phyloP scores from a whole-genome alignment of 2,888 invertebrate species.

The Yponomeuta sedellus region DNA sequence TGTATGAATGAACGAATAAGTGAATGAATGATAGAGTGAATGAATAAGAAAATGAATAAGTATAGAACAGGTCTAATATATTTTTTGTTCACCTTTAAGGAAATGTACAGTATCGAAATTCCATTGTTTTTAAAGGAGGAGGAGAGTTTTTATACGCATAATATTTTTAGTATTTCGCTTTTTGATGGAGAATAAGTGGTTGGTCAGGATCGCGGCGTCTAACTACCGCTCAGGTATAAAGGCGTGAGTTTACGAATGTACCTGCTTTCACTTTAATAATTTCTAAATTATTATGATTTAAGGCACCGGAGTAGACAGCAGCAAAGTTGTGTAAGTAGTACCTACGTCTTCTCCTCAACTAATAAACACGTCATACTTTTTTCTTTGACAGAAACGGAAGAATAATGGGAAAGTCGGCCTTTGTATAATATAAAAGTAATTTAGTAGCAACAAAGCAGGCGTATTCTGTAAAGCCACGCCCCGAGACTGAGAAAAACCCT shows the following conservation, averaged over 20 bases:
- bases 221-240: not conserved
- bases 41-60: no score
- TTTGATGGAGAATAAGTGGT: no score
- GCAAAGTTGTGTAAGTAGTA: conserved; percentile 14
- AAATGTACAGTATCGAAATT: no score
- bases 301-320: not conserved
- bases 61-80: no score
- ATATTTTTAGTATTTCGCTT: no score
- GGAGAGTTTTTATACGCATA: no score
- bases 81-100: no score
- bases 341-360: conserved; percentile 19
- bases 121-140: no score
- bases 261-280: not conserved
- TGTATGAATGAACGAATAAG: no score
- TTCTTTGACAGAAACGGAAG: conserved; percentile 15
- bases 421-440: not conserved
- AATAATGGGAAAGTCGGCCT: conserved; percentile 17
- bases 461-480: not conserved
- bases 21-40: no score
- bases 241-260: not conserved
- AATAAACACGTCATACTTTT: conserved; percentile 6
- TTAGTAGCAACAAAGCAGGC: not conserved
- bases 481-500: conserved; percentile 25
- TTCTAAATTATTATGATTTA: not conserved
- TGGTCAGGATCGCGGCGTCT: not conserved